Base-by-base conservation (phyloP, 2,113 vertebrate genomes). In the Phasianus colchicus region DNA sequence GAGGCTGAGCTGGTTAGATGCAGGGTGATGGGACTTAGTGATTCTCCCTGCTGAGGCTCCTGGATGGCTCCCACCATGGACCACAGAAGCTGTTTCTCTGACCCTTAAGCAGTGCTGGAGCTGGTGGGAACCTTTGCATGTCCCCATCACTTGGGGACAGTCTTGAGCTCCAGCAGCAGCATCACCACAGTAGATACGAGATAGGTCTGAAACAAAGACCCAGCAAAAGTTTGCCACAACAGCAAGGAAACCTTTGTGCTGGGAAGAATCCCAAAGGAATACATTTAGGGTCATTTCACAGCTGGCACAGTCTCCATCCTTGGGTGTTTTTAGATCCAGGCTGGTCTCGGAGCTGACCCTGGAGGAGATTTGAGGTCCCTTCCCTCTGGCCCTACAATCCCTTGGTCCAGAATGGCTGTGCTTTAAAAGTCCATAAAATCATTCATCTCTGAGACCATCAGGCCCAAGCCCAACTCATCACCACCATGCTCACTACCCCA, bases 111-210 rank as follows among this genome's bases (percentile, higher is more conserved):
- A 27, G 43, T 74, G 43, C 67, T 83, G 86, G 52, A 72, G n/a
- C 40, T 65, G n/a, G 10, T 69, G 30, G 52, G 38, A 64, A 13
- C 6, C 6, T 77, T 30, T 27, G 22, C 4, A 1, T 6, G 1
- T 60, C 71, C 50, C 18, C 12, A 22, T 80, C 69, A 21, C 17
- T 0, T 83, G 17, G 36, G 45, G 55, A 17, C 45, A 86, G 52
- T 58, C 22, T 0, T 0, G 0, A 54, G 22, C 24, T 74, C 11
- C 67, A 77, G 9, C 3, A 10, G 57, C 34, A 78, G 45, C 32
- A 27, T 10, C 10, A 3, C 30, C 27, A 76, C 3, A 6, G 15
- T 2, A 1, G 24, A 16, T 9, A 25, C 11, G 22, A 34, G 38
- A 1, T 1, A 20, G 17, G 42, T 47, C 57, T 79, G 67, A 7